Base-by-base conservation (phyloP, 1,140 invertebrate genomes). In the Euwallacea similis region DNA sequence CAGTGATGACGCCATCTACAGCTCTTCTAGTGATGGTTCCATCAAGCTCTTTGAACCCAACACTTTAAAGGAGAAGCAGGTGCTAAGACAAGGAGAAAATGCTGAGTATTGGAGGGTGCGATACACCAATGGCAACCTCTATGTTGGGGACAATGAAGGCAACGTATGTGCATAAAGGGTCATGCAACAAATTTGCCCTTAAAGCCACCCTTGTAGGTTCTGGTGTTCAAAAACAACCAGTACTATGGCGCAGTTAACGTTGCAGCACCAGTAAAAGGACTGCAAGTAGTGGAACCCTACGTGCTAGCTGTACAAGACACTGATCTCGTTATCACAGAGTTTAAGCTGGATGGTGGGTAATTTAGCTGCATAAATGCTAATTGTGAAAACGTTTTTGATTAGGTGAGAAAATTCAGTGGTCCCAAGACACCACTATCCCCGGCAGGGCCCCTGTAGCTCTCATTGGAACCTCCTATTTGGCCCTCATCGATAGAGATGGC, bases 21-120 rank as follows among this genome's bases (percentile, higher is more conserved):
- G 83, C 6, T 84, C 81, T 72, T 84, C 83, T 0, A 85, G 82
- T 73, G 83, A 85, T 74, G 82, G 82, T 7, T 81, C 81, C 10
- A 76, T 85, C 2, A 83, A 84, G 71, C 71, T 79, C 1, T 85
- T 83, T 82, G 75, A 78, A 41, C 67, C 82, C 2, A 78, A 79
- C 44, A 79, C 77, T n/a, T 72, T 79, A 33, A 63, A 79, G 69
- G 64, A 75, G 6, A 81, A 79, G 69, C 71, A 71, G 16, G 77
- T 73, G 0, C 47, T 83, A 1, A 47, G 78, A 7, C 56, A 79
- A 42, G 66, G 78, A 10, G 68, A 71, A 10, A 68, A 79, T 21
- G 69, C 75, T 9, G 82, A 84, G 63, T 79, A 83, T 63, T 80
- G 79, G 73, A 81, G 77, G 70, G 44, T 84, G 2, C 76, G 74